A percentile compares a stretch with the other conserved stretches of the same genome.
These are phyloP conservation scores for Nomada lathburiana DNA, from an alignment of 2,888 invertebrate genomes.

Conservation along the genomic window DNA sequence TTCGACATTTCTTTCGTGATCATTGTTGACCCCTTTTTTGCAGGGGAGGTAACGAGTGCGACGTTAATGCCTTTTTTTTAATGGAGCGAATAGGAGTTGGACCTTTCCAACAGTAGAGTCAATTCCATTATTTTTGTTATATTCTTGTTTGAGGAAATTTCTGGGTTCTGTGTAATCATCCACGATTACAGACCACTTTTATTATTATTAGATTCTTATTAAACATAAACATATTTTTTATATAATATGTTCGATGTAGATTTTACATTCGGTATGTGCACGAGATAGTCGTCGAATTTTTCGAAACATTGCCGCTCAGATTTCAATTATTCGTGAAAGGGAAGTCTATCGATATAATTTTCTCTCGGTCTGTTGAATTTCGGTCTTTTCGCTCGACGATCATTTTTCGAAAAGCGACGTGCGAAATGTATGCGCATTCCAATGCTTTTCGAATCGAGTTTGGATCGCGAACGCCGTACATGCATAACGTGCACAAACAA, in stretches of 20 bases:
- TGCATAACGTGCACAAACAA: conserved; percentile 15
- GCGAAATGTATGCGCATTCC: conserved; percentile 28
- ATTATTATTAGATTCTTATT: too few species aligned
- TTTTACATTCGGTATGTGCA: too few species aligned
- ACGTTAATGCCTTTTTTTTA: conserved; percentile 10
- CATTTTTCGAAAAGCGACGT: conserved; percentile 14
- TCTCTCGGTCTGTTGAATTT: conserved; percentile 7
- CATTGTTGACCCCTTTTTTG: conserved; percentile 14
- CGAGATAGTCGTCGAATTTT: background rate
- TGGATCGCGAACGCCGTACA: background rate
- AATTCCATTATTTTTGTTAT: background rate
- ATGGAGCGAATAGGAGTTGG: background rate
- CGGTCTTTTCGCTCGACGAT: conserved; percentile 1
- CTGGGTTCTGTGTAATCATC: too few species aligned
- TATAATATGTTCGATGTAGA: background rate
- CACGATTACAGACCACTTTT: too few species aligned
- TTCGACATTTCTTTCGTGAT: conserved; percentile 7
- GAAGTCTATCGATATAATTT: conserved; percentile 6
- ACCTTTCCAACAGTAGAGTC: background rate
- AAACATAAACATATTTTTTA: background rate
- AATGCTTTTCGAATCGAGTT: conserved; percentile 25
- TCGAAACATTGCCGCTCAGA: background rate
- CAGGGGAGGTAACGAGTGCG: background rate
- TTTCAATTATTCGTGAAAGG: conserved; percentile 13
- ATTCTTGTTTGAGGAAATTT: background rate